These are phyloP conservation scores for Chrysaora quinquecirrha DNA, from an alignment of 30 jellyfish, hydroid and myxozoan species.

Conservation along the genomic window DNA sequence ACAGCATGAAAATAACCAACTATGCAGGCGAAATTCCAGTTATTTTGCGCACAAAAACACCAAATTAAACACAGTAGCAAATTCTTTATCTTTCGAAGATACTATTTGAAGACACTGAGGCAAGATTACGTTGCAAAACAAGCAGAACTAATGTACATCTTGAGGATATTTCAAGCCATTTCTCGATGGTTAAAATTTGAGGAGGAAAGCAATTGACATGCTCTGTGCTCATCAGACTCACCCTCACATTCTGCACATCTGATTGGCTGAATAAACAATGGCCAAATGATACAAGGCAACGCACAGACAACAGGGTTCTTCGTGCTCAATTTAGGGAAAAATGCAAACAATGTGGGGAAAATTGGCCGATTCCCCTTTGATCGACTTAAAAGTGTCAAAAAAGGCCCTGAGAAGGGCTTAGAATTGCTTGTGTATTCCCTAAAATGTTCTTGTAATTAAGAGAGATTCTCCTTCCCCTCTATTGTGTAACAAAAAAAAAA, in stretches of 20 bases:
- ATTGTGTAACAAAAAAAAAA: too few species aligned
- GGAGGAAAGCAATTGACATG: conserved; percentile 85
- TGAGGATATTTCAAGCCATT: conserved; percentile 38
- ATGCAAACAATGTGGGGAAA: too few species aligned
- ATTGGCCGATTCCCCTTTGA: too few species aligned
- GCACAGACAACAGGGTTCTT: conserved; percentile 43
- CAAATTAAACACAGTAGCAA: neutral
- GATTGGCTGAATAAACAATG: conserved; percentile 70
- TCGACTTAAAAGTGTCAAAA: too few species aligned
- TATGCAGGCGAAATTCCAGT: neutral
- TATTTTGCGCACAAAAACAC: neutral
- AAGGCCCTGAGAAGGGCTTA: too few species aligned
- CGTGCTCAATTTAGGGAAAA: too few species aligned
- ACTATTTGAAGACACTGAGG: neutral
- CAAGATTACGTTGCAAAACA: neutral
- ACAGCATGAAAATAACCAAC: neutral
- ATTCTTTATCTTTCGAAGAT: neutral
- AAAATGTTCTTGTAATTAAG: too few species aligned
- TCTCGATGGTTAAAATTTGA: conserved; percentile 41
- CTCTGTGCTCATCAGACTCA: conserved; percentile 93
- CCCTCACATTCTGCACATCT: conserved; percentile 77
- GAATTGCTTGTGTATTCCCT: too few species aligned
- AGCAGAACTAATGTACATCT: conserved; percentile 57
- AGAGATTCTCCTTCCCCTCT: too few species aligned
- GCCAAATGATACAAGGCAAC: neutral